Evolutionary conservation across 1,140 invertebrate genomes (phyloP).

Genomic region (Doryteuthis pealeii): DNA sequence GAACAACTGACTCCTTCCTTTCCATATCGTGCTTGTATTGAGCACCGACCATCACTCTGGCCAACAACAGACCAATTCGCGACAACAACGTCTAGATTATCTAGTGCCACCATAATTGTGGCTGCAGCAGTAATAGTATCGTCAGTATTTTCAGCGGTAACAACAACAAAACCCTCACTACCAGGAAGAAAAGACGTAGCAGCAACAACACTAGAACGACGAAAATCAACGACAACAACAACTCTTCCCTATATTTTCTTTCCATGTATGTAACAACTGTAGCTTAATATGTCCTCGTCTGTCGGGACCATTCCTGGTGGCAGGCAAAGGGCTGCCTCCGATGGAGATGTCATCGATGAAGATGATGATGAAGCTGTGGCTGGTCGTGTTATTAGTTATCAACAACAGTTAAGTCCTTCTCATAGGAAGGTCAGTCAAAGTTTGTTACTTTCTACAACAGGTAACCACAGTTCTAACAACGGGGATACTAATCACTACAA

Average conservation of each 20-base stretch:
- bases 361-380: constrained; percentile 24
- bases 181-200: too few species aligned
- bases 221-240: background rate
- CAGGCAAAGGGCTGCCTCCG: constrained; percentile 46
- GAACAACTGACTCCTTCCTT: too few species aligned
- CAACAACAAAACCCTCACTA: too few species aligned
- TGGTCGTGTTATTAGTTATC: constrained; percentile 13
- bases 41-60: too few species aligned
- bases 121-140: background rate
- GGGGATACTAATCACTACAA: too few species aligned
- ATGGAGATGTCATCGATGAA: constrained; percentile 45
- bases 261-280: background rate
- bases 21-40: too few species aligned
- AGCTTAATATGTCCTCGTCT: background rate
- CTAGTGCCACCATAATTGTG: background rate
- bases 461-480: too few species aligned
- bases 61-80: background rate
- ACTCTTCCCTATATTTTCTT: background rate
- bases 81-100: background rate
- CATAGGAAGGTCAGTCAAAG: constrained; percentile 40
- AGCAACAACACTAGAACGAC: background rate
- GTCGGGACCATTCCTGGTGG: constrained; percentile 32
- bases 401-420: constrained; percentile 16
- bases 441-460: constrained; percentile 21
- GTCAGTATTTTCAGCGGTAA: too few species aligned